Evolutionary conservation across 2,888 invertebrate genomes (phyloP).

Genomic region (Hylaea fasciaria): DNA sequence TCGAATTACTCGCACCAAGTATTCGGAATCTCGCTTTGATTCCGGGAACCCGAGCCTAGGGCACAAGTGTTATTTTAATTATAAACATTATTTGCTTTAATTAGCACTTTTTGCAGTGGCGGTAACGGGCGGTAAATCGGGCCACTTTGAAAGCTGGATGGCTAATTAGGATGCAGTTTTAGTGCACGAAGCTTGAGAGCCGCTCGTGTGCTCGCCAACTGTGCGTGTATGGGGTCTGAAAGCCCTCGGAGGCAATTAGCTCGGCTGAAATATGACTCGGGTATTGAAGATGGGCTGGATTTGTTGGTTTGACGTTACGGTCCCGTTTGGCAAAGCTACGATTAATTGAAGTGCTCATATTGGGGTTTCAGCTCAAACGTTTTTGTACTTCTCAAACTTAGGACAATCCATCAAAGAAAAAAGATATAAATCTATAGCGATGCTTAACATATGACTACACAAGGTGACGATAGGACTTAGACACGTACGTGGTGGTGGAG

Average conservation of each 20-base stretch:
- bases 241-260: conserved; percentile 64
- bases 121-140: conserved; percentile 71
- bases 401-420: background rate
- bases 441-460: no score
- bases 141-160: conserved; percentile 68
- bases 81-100: conserved; percentile 84
- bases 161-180: conserved; percentile 77
- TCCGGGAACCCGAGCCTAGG: conserved; percentile 44
- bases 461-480: no score
- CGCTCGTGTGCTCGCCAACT: conserved; percentile 63
- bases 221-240: conserved; percentile 66
- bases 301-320: conserved; percentile 21
- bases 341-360: conserved; percentile 8
- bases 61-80: conserved; percentile 82
- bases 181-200: conserved; percentile 57
- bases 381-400: background rate
- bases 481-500: no score
- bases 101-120: conserved; percentile 72
- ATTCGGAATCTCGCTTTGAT: conserved; percentile 73
- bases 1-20: conserved; percentile 67
- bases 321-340: conserved; percentile 12
- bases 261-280: conserved; percentile 57
- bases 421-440: background rate
- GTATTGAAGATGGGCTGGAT: conserved; percentile 47
- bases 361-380: conserved; percentile 2